Evolutionary conservation across 23 tunicate genomes (phyloP).

Genomic region (Aplidium turbinatum): DNA sequence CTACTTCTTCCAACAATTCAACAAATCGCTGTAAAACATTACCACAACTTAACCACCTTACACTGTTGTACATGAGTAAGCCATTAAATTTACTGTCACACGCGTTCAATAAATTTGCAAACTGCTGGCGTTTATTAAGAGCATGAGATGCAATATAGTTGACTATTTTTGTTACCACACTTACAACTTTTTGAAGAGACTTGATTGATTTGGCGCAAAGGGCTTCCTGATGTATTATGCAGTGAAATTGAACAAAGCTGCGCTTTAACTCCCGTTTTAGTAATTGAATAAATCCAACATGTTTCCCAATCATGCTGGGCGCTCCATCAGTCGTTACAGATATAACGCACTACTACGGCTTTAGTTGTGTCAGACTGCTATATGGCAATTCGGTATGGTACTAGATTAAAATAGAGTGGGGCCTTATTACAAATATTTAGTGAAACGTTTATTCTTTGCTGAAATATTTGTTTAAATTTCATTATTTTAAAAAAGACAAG

Average conservation of each 20-base stretch:
- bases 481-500: no score
- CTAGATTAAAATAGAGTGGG: no score
- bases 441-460: no score
- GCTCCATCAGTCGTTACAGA: conserved; percentile 15
- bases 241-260: conserved; percentile 21
- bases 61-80: conserved; percentile 10
- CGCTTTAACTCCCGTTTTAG: conserved; percentile 21
- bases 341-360: no score
- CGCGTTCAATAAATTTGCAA: conserved; percentile 9
- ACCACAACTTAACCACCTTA: conserved; percentile 25
- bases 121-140: conserved; percentile 14
- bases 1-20: conserved; percentile 10
- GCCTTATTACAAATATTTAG: no score
- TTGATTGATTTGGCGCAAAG: conserved; percentile 21
- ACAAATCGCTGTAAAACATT: conserved; percentile 23
- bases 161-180: conserved; percentile 18
- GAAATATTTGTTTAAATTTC: no score
- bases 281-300: conserved; percentile 26
- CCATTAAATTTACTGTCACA: conserved; percentile 15
- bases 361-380: no score
- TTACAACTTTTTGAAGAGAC: conserved; percentile 1
- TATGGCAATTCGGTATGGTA: no score
- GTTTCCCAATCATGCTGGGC: conserved; percentile 28
- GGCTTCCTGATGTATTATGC: conserved; percentile 31
- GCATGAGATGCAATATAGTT: conserved; percentile 27